Evolutionary conservation across 2,797 vertebrate genomes (phyloP).

Genomic region (Scleropages formosus): DNA sequence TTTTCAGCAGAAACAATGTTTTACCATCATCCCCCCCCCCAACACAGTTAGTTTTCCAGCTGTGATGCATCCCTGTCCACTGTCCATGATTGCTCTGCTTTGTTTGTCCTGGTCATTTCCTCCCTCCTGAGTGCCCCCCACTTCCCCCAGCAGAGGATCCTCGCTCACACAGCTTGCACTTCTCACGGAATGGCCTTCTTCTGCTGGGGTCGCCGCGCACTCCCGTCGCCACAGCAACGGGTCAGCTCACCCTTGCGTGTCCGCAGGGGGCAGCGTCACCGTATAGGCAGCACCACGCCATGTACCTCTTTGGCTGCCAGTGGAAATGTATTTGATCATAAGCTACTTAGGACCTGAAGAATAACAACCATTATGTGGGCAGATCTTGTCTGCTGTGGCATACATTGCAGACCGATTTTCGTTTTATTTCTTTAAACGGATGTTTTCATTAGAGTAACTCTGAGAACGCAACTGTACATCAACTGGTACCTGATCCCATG

Average conservation of each 20-base stretch:
- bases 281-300: no score
- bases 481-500: no score
- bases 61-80: neutral
- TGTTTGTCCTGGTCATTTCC: conserved; percentile 23
- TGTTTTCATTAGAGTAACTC: no score
- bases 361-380: neutral
- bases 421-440: no score
- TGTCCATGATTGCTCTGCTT: neutral
- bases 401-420: no score
- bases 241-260: neutral
- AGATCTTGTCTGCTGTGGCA: neutral
- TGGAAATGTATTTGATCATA: neutral
- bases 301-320: neutral
- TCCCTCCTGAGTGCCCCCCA: conserved; percentile 11
- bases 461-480: no score
- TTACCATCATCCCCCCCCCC: neutral
- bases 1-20: neutral
- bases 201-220: neutral
- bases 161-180: neutral
- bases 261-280: no score
- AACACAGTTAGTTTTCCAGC: neutral
- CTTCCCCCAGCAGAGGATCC: conserved; percentile 2
- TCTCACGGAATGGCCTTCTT: conserved; percentile 26
- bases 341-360: neutral
- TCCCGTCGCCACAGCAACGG: conserved; percentile 9